phyloP scores from a whole-genome alignment of 2,888 invertebrate genomes.

The Neocrepidodera transversa region DNA sequence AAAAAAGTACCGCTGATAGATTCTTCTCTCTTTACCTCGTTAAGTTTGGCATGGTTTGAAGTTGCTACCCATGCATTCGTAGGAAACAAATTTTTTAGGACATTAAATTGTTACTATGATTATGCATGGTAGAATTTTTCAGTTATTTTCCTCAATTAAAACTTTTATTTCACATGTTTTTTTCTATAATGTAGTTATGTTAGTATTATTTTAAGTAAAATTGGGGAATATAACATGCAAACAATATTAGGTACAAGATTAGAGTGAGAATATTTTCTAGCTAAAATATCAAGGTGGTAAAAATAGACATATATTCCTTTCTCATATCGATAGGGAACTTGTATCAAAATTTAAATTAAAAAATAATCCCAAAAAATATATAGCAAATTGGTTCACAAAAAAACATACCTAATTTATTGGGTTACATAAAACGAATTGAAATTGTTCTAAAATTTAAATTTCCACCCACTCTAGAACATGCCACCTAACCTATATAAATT shows the following conservation, averaged over 20 bases:
- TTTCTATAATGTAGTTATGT: neutral
- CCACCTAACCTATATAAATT: no score
- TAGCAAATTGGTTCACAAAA: no score
- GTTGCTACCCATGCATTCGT: slow-evolving; percentile 52
- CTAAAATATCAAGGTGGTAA: slow-evolving; percentile 6
- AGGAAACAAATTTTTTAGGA: slow-evolving; percentile 48
- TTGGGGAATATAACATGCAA: slow-evolving; percentile 11
- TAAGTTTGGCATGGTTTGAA: slow-evolving; percentile 50
- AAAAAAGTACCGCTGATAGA: neutral
- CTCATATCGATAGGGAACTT: no score
- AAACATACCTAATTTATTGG: no score
- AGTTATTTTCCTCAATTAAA: slow-evolving; percentile 29
- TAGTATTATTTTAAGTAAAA: neutral
- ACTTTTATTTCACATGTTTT: slow-evolving; percentile 1
- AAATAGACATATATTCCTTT: slow-evolving; percentile 1
- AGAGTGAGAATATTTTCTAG: slow-evolving; percentile 7
- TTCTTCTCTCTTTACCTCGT: slow-evolving; percentile 39
- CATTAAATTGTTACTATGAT: slow-evolving; percentile 46
- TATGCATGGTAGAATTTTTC: slow-evolving; percentile 49
- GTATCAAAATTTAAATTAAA: no score
- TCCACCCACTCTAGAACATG: no score
- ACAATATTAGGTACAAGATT: slow-evolving; percentile 1
- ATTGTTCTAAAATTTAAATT: no score
- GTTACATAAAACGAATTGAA: no score
- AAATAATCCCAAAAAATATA: no score